Evolutionary conservation across 2,888 invertebrate species (phyloP).

Genomic region (Monochamus alternatus): DNA sequence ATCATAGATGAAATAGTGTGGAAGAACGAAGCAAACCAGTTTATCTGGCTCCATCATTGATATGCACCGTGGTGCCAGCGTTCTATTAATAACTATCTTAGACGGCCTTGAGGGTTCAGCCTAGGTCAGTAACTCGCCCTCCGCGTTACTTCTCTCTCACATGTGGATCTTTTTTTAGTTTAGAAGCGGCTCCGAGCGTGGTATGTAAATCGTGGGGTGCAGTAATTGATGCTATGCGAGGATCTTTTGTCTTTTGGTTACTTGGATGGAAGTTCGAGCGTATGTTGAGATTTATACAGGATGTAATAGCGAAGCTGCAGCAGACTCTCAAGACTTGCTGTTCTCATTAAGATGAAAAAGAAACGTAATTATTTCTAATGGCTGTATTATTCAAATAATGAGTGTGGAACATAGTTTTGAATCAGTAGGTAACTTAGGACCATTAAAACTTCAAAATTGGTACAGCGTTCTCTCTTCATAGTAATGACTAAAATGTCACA

Average conservation of each 20-base stretch:
- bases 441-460: no score
- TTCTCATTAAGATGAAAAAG: no score
- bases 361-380: no score
- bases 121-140: constrained; percentile 63
- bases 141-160: constrained; percentile 24
- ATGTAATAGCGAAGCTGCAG: no score
- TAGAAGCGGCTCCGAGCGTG: constrained; percentile 6
- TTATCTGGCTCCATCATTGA: constrained; percentile 54
- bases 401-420: no score
- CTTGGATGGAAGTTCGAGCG: constrained; percentile 3
- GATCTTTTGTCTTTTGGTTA: constrained; percentile 22
- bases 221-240: constrained; percentile 12
- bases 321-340: not conserved
- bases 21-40: constrained; percentile 50
- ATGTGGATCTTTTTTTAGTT: constrained; percentile 4
- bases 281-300: not conserved
- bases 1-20: constrained; percentile 38
- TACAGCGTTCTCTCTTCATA: no score
- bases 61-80: constrained; percentile 55
- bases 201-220: constrained; percentile 35
- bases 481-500: no score
- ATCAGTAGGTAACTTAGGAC: no score
- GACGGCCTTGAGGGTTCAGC: constrained; percentile 65
- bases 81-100: constrained; percentile 57
- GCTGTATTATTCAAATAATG: no score